These are phyloP conservation scores for Belgica antarctica DNA, from an alignment of 2,888 invertebrate genomes.

Conservation along the genomic window DNA sequence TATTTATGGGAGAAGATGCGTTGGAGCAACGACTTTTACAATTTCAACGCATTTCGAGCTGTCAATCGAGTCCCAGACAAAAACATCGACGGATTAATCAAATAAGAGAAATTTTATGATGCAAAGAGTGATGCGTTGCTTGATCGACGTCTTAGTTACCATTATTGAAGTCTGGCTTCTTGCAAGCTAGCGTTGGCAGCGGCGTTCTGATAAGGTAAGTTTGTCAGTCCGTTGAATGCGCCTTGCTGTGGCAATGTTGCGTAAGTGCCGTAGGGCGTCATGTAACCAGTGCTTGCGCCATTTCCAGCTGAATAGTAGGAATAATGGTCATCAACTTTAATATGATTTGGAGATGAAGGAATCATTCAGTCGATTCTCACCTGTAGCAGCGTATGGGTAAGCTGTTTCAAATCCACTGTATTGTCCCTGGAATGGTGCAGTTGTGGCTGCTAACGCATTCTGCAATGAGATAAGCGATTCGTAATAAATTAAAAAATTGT, in stretches of 20 bases:
- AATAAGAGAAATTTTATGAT: neutral
- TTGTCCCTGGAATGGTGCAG: slow-evolving; percentile 47
- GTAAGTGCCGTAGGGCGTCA: slow-evolving; percentile 47
- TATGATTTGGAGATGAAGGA: neutral
- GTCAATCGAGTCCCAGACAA: slow-evolving; percentile 15
- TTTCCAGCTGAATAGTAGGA: slow-evolving; percentile 40
- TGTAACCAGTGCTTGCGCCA: slow-evolving; percentile 46
- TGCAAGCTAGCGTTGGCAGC: slow-evolving; percentile 47
- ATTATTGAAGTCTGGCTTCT: slow-evolving; percentile 48
- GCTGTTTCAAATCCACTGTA: slow-evolving; percentile 48
- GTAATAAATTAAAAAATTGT: neutral
- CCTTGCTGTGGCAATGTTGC: slow-evolving; percentile 47
- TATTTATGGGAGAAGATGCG: neutral
- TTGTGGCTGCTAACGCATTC: slow-evolving; percentile 46
- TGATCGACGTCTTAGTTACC: slow-evolving; percentile 24
- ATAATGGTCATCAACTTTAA: neutral
- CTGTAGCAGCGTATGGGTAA: slow-evolving; percentile 47
- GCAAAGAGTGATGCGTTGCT: neutral
- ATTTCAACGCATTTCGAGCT: neutral
- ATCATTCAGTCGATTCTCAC: slow-evolving; percentile 41
- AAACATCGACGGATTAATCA: no score
- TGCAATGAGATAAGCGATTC: slow-evolving; percentile 1
- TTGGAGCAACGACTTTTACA: neutral
- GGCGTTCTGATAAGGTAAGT: slow-evolving; percentile 46
- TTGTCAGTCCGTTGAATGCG: slow-evolving; percentile 46